Base-by-base conservation (phyloP, 2,888 invertebrate species). In the Sarcophaga caerulescens region DNA sequence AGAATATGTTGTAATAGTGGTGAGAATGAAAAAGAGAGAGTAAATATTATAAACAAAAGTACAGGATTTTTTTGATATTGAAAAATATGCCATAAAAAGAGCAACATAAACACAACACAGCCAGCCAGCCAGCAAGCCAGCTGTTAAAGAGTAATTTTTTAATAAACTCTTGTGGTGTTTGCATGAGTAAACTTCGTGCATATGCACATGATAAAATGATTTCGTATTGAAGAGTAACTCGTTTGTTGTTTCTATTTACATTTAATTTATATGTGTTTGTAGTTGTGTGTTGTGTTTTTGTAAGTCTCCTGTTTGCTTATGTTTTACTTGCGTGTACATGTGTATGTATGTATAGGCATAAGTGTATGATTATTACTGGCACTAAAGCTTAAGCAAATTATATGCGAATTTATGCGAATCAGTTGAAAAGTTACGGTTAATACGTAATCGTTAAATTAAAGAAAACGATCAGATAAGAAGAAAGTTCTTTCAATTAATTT, bases 401-500 rank as follows among this genome's bases (percentile, higher is more conserved):
- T 25, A 86, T 68, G 84, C 86, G 84, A 86, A 81, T 86, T 77
- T 81, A 77, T 86, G 81, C 77, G 86, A 86, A 81, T 86, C 86
- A 86, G 86, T 86, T 84, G 84, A 77, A 84, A 84, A 84, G 86
- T 86, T 84, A 86, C 86, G 84, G 86, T 84, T 86, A 86, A 86
- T 81, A 86, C 81, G 86, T 80, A 84, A 86, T 86, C 86, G 84
- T 86, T 84, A 84, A 86, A 35, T 35, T 35, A 35, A 35, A 8
- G 35, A 57, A 75, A 77, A 69, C 77, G 80, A 63, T 80, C 63
- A 83, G 35, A 14, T 59, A 59, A 77, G 35, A 35, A 35, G 35
- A 35, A 35, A 74, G 25, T 73, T 71, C 68, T n/a, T 4, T 12
- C 19, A 79, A 70, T 83, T 65, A 75, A 59, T 75, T 71, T n/a